phyloP scores from a whole-genome alignment of 2,113 vertebrate species.

The Prinia subflava region DNA sequence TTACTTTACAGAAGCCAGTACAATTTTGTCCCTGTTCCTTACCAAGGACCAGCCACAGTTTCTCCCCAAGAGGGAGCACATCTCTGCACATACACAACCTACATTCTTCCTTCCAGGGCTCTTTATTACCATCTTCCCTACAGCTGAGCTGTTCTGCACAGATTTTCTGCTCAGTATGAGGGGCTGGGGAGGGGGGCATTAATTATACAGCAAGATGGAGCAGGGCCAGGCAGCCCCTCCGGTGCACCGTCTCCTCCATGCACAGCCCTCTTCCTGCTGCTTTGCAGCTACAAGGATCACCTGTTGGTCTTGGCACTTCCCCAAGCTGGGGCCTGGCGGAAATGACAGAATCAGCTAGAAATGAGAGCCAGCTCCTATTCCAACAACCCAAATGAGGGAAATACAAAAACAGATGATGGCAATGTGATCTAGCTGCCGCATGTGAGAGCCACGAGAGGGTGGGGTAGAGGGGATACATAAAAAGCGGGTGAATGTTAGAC shows the following conservation, averaged over 20 bases:
- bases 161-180: constrained; percentile 65
- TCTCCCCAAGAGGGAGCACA: neutral
- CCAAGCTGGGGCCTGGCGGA: constrained; percentile 83
- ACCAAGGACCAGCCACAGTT: neutral
- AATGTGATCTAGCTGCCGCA: neutral
- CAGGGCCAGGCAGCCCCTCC: constrained; percentile 77
- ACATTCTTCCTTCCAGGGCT: constrained; percentile 20
- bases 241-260: constrained; percentile 76
- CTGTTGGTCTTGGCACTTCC: constrained; percentile 86
- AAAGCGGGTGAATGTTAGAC: neutral
- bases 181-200: constrained; percentile 7
- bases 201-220: constrained; percentile 75
- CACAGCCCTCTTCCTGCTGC: constrained; percentile 82
- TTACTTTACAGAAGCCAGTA: neutral
- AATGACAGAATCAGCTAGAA: constrained; percentile 87
- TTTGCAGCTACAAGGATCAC: constrained; percentile 81
- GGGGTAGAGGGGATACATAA: neutral
- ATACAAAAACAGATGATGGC: constrained; percentile 43
- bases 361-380: constrained; percentile 77
- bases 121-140: constrained; percentile 56
- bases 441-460: neutral
- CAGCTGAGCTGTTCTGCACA: constrained; percentile 68
- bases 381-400: constrained; percentile 58
- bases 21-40: neutral
- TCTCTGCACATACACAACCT: neutral